Percentiles rank a stretch among this genome's conserved stretches.
phyloP scores from a whole-genome alignment of 2,113 vertebrate genomes.

The Tachysurus vachellii region DNA sequence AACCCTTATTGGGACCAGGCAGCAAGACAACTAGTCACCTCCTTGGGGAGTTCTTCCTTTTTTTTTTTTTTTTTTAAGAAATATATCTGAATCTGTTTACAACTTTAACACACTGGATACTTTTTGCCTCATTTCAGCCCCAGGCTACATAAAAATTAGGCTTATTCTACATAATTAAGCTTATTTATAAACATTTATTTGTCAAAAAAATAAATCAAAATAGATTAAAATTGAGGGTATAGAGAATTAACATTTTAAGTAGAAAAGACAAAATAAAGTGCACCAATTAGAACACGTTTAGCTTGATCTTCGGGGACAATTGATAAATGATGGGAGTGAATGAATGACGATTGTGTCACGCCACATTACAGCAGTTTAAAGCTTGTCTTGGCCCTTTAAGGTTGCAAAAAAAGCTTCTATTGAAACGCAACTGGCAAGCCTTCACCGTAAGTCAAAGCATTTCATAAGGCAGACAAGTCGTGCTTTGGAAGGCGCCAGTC shows the following conservation, averaged over 20 bases:
- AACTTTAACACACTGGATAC: not conserved
- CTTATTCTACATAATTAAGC: not conserved
- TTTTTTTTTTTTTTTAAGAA: not conserved
- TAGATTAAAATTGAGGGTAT: not conserved
- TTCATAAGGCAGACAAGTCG: conserved; percentile 70
- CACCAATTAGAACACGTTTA: conserved; percentile 16
- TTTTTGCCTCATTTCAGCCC: not conserved
- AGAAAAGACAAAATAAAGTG: not conserved
- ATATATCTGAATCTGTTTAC: not conserved
- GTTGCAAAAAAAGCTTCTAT: conserved; percentile 53
- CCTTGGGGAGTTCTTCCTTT: conserved; percentile 4
- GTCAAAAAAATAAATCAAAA: too few relatives aligned
- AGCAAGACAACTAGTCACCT: conserved; percentile 33
- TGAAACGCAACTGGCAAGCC: conserved; percentile 64
- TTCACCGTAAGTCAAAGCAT: conserved; percentile 64
- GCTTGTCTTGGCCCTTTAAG: conserved; percentile 60
- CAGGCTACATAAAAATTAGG: not conserved
- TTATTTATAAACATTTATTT: not conserved
- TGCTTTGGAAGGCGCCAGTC: conserved; percentile 69
- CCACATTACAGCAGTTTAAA: conserved; percentile 59
- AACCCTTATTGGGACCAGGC: conserved; percentile 58
- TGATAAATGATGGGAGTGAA: conserved; percentile 51
- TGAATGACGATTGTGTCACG: conserved; percentile 56
- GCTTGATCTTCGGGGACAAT: conserved; percentile 22
- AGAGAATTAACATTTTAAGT: not conserved